Evolutionary conservation across 2,797 vertebrate species (phyloP).

Genomic region (Oryzias dopingdopingensis): DNA sequence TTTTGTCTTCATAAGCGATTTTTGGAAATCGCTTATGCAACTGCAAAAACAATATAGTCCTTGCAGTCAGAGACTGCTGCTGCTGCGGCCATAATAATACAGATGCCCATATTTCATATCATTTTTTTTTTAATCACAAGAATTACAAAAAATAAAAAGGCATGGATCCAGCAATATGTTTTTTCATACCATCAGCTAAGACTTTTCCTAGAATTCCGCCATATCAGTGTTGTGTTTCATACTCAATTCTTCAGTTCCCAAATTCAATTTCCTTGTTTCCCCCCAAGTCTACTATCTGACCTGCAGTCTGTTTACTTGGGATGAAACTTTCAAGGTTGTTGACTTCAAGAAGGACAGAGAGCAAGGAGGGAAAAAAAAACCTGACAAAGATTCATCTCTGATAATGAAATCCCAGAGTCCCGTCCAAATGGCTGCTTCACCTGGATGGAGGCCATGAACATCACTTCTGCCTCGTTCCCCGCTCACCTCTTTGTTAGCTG

Average conservation of each 20-base stretch:
- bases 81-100: too few species aligned
- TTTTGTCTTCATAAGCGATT: too few species aligned
- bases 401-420: constrained; percentile 62
- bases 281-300: neutral
- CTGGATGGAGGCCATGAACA: constrained; percentile 57
- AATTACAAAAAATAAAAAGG: too few species aligned
- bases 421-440: constrained; percentile 52
- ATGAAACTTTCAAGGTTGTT: constrained; percentile 65
- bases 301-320: constrained; percentile 22
- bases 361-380: neutral
- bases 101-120: too few species aligned
- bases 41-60: too few species aligned
- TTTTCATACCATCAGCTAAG: too few species aligned
- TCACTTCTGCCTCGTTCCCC: constrained; percentile 38
- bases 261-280: constrained; percentile 26
- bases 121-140: too few species aligned
- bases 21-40: too few species aligned
- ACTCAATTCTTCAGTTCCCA: neutral
- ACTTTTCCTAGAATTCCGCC: too few species aligned
- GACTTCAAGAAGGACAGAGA: constrained; percentile 19
- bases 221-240: neutral
- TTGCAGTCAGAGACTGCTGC: too few species aligned
- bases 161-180: too few species aligned
- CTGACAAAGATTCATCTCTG: constrained; percentile 47
- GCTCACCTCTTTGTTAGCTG: constrained; percentile 10